These are phyloP conservation scores for Myrmophylax atrothorax DNA, from an alignment of 2,113 vertebrate genomes.

Conservation along the genomic window DNA sequence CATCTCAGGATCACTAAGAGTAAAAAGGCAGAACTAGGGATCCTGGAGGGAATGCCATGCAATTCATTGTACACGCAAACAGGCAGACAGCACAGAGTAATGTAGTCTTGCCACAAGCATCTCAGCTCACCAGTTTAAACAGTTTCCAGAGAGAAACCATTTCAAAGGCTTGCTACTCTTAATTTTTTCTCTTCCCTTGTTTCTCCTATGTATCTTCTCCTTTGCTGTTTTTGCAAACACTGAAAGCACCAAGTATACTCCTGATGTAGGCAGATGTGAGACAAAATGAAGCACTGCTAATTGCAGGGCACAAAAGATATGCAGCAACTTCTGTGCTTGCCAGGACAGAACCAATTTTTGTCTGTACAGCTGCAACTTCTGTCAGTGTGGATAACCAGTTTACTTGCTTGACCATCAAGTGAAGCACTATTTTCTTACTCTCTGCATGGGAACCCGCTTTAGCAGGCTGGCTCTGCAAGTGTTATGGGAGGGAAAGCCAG, in stretches of 20 bases:
- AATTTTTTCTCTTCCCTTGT: neutral
- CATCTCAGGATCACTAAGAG: neutral
- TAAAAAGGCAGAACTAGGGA: neutral
- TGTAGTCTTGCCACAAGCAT: neutral
- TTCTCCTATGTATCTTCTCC: neutral
- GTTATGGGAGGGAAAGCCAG: neutral
- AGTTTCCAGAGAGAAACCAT: neutral
- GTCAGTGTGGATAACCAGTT: constrained; percentile 18
- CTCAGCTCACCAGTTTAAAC: neutral
- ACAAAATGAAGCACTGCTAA: neutral
- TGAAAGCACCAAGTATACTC: neutral
- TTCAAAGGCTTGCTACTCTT: neutral
- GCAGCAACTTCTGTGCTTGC: neutral
- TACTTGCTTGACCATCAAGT: neutral
- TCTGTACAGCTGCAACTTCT: constrained; percentile 14
- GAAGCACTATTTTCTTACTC: constrained; percentile 23
- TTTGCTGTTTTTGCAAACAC: neutral
- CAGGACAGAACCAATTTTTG: constrained; percentile 33
- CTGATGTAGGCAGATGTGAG: constrained; percentile 2
- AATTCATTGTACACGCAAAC: neutral
- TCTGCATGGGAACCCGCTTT: neutral
- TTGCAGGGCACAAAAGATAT: neutral
- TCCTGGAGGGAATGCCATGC: neutral
- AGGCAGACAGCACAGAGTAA: neutral
- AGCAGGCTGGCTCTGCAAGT: neutral